Evolutionary conservation across 2,797 vertebrate species (phyloP), one percentile per base, ranked within the genome.

Genomic region (Melanotaenia nigrans): DNA sequence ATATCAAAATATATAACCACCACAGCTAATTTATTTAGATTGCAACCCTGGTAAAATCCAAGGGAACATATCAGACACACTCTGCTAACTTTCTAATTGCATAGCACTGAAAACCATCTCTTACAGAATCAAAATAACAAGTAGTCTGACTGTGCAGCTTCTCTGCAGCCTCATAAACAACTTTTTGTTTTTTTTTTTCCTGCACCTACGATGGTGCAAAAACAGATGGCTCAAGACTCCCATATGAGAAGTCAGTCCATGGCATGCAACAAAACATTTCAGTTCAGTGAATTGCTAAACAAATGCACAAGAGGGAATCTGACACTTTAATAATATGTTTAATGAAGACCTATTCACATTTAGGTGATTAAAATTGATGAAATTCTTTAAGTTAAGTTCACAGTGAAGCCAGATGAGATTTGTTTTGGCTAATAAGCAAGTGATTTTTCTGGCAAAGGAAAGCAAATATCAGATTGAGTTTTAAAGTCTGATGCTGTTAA

Each of bases 191-290:
- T 47, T 47, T 20, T 47, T 47, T 47, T 71, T 49, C 63, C 72
- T 78, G 61, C 51, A 69, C 38, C 36, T 60, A 51, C 11, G 25
- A 75, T 71, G 65, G 60, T 62, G 71, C 55, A 77, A 45, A 89
- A 78, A 81, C 87, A 90, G 85, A 87, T 86, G 82, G 83, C 77
- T 76, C 51, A 35, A 79, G 70, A 54, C 76, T 89, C 85, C 84
- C 74, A 36, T 25, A 70, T 71, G 85, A 76, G 71, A 73, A 86
- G 61, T 55, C 40, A 65, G 72, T 79, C 76, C 79, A 51, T 73
- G 66, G 70, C 25, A 71, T 77, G 78, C 35, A 61, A 72, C 57
- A 42, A 65, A 65, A 67, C 71, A 65, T 78, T 65, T 77, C 70
- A 79, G 78, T 82, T 79, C 78, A 70, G 73, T 66, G 71, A 83